A percentile compares a stretch with the other conserved stretches of the same genome.
Conservation (phyloP, 2,888 invertebrate genomes). For the Megaustenia siamemsis region DNA sequence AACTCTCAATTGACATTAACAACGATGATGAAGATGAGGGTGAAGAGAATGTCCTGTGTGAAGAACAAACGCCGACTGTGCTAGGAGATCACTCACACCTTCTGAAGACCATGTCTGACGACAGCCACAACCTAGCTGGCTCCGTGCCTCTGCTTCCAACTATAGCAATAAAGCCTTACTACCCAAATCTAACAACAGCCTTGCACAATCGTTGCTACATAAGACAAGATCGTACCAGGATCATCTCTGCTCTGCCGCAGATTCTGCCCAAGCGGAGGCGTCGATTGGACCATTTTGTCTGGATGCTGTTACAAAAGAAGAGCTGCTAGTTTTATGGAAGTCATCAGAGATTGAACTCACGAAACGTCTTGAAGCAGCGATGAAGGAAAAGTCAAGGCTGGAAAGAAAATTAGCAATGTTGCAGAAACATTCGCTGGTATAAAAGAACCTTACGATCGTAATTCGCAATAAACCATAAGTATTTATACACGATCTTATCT, state of each 20-base stretch:
- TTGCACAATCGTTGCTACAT: slow-evolving; percentile 56
- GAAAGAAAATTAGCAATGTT: slow-evolving; percentile 72
- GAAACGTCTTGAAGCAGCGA: slow-evolving; percentile 85
- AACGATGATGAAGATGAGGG: too few species aligned
- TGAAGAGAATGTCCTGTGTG: slow-evolving; percentile 35
- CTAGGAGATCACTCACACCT: slow-evolving; percentile 45
- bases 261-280: slow-evolving; percentile 44
- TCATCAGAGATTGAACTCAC: slow-evolving; percentile 89
- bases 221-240: slow-evolving; percentile 61
- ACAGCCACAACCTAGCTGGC: slow-evolving; percentile 57
- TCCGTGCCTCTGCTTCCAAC: slow-evolving; percentile 34
- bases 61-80: slow-evolving; percentile 18
- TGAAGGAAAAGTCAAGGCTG: slow-evolving; percentile 83
- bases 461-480: too few species aligned
- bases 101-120: slow-evolving; percentile 57
- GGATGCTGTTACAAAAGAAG: slow-evolving; percentile 86
- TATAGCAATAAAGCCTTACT: slow-evolving; percentile 60
- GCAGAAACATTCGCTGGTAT: slow-evolving; percentile 63
- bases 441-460: too few species aligned
- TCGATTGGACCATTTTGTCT: slow-evolving; percentile 70
- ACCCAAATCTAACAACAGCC: slow-evolving; percentile 56
- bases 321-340: slow-evolving; percentile 88
- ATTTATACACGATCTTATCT: too few species aligned
- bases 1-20: not conserved
- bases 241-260: slow-evolving; percentile 57